Evolutionary conservation across 1,140 invertebrate genomes (phyloP).

Genomic region (Drosophila athabasca): DNA sequence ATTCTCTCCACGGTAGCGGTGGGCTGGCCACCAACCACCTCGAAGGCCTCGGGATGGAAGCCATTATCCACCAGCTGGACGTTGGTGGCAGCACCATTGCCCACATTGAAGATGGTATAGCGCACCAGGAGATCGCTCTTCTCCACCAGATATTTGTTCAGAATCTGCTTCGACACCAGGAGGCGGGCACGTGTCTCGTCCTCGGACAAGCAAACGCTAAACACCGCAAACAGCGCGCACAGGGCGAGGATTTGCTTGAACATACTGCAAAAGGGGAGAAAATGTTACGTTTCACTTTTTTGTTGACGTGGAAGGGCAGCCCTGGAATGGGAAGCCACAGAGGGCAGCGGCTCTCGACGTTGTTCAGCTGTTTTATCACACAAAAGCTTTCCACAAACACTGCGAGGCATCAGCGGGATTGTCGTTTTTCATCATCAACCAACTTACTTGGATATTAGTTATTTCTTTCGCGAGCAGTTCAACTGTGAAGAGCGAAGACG

Average conservation of each 20-base stretch:
- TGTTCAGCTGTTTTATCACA: constrained; percentile 12
- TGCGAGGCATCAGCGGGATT: neutral
- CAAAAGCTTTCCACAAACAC: constrained; percentile 1
- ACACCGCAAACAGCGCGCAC: constrained; percentile 68
- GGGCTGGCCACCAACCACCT: constrained; percentile 93
- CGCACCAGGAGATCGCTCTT: constrained; percentile 98
- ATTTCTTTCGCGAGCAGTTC: constrained; percentile 44
- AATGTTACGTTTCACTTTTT: constrained; percentile 59
- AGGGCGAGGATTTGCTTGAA: constrained; percentile 59
- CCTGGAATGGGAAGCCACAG: constrained; percentile 11
- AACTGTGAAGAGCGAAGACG: constrained; percentile 11
- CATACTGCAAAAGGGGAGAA: constrained; percentile 61
- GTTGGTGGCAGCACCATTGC: constrained; percentile 93
- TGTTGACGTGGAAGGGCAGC: constrained; percentile 78
- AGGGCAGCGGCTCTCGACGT: neutral
- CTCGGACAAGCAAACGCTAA: constrained; percentile 73
- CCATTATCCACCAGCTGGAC: constrained; percentile 94
- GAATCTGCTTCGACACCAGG: constrained; percentile 93
- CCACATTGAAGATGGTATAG: constrained; percentile 94
- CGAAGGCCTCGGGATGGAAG: constrained; percentile 95
- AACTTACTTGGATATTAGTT: constrained; percentile 63
- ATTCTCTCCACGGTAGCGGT: constrained; percentile 94
- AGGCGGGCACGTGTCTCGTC: constrained; percentile 90
- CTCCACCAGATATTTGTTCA: constrained; percentile 99
- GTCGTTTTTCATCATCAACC: constrained; percentile 13